phyloP scores from a whole-genome alignment of 1,140 invertebrate species.

The Drosophila murphyi region DNA sequence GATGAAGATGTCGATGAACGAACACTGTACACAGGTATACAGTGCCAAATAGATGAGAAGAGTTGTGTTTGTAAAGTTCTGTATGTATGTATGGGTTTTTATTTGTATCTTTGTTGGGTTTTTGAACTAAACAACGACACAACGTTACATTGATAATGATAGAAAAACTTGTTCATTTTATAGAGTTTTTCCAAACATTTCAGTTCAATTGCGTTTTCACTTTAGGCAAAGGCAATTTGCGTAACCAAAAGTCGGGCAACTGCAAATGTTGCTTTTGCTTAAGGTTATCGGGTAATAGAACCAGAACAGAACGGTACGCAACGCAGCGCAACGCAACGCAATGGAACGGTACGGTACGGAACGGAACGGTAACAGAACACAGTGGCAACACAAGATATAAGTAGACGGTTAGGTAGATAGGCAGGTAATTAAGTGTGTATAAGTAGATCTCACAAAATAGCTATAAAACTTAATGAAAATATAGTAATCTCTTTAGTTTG shows the following conservation, averaged over 20 bases:
- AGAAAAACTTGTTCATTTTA: conserved; percentile 45
- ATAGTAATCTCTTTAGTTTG: conserved; percentile 5
- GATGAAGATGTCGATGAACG: conserved; percentile 33
- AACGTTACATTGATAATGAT: conserved; percentile 74
- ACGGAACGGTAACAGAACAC: conserved; percentile 33
- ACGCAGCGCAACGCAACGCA: conserved; percentile 31
- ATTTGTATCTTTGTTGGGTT: conserved; percentile 41
- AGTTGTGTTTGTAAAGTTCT: conserved; percentile 5
- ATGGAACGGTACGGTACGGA: conserved; percentile 26
- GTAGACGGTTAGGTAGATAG: conserved; percentile 42
- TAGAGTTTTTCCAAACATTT: conserved; percentile 28
- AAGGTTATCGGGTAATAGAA: conserved; percentile 32
- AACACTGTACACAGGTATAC: conserved; percentile 43
- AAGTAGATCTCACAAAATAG: conserved; percentile 27
- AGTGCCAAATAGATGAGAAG: conserved; percentile 31
- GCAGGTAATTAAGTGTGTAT: conserved; percentile 15
- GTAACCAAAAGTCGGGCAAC: conserved; percentile 4
- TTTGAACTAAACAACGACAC: conserved; percentile 79
- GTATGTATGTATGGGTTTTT: conserved; percentile 15
- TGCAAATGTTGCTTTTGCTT: conserved; percentile 17
- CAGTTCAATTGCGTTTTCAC: conserved; percentile 19
- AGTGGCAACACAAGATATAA: conserved; percentile 41
- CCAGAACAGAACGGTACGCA: conserved; percentile 41
- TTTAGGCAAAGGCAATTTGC: conserved; percentile 25
- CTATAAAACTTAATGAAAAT: background rate